These are phyloP conservation scores for Gandaritis pyraliata DNA, from an alignment of 2,888 invertebrate species.

Conservation along the genomic window DNA sequence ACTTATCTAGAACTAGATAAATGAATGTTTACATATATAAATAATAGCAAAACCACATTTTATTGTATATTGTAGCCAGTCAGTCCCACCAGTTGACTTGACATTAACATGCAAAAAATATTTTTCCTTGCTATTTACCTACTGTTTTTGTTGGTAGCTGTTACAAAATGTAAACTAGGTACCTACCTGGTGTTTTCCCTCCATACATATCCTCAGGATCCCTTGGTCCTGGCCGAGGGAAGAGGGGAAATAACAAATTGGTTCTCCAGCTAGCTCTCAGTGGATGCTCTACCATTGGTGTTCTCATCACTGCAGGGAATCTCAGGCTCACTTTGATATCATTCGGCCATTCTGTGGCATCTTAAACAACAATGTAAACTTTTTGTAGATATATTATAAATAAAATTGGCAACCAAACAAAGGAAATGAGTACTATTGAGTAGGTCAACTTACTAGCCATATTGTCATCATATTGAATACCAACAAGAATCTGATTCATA, in stretches of 20 bases:
- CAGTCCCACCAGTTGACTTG: too few species aligned
- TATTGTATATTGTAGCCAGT: too few species aligned
- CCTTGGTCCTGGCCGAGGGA: slow-evolving; percentile 88
- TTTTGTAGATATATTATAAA: slow-evolving; percentile 5
- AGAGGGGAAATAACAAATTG: slow-evolving; percentile 87
- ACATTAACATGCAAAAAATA: too few species aligned
- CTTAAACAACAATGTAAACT: slow-evolving; percentile 46
- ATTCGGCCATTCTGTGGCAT: slow-evolving; percentile 76
- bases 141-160: too few species aligned
- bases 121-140: too few species aligned
- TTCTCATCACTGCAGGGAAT: slow-evolving; percentile 87
- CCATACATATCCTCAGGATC: slow-evolving; percentile 76
- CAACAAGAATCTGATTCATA: slow-evolving; percentile 75
- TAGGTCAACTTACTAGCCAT: slow-evolving; percentile 70
- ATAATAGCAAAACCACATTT: too few species aligned
- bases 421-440: slow-evolving; percentile 14
- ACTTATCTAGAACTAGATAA: too few species aligned
- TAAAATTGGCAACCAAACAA: slow-evolving; percentile 21
- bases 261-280: slow-evolving; percentile 87
- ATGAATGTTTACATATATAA: too few species aligned
- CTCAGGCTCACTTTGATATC: slow-evolving; percentile 83
- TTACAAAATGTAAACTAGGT: too few species aligned
- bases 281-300: slow-evolving; percentile 71
- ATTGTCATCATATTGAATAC: slow-evolving; percentile 74
- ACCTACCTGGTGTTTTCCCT: slow-evolving; percentile 83